phyloP scores from a whole-genome alignment of 2,113 vertebrate genomes.

The Hydropotes inermis region DNA sequence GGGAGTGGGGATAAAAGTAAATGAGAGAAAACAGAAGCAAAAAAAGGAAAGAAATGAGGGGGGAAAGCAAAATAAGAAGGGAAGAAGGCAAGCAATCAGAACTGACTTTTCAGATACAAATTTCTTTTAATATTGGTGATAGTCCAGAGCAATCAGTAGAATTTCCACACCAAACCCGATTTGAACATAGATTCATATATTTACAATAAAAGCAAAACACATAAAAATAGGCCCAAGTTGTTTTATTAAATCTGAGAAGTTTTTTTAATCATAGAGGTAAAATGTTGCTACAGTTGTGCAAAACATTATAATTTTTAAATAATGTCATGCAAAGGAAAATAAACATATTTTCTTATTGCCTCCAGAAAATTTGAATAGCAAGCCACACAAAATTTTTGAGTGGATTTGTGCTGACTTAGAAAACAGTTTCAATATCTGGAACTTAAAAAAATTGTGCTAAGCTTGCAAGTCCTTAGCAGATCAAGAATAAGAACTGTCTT shows the following conservation, averaged over 20 bases:
- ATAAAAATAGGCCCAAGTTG: background rate
- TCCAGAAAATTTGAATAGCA: background rate
- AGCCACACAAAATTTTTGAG: background rate
- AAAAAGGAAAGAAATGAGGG: background rate
- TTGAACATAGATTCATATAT: background rate
- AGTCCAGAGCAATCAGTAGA: background rate
- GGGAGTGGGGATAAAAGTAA: background rate
- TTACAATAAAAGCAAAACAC: constrained; percentile 4
- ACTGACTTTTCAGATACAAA: background rate
- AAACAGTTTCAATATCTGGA: constrained; percentile 45
- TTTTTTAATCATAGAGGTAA: background rate
- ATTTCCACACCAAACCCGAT: background rate
- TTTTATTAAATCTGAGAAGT: constrained; percentile 2
- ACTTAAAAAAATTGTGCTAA: constrained; percentile 44
- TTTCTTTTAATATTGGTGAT: background rate
- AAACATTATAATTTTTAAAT: constrained; percentile 34
- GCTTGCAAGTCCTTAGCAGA: constrained; percentile 40
- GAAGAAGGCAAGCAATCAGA: background rate
- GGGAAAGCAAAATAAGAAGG: background rate
- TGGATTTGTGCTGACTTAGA: constrained; percentile 55
- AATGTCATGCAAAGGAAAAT: constrained; percentile 4
- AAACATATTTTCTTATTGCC: constrained; percentile 21
- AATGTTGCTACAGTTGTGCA: background rate
- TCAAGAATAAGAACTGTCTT: constrained; percentile 39
- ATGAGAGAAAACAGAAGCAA: background rate